phyloP scores from a whole-genome alignment of 2,797 vertebrate genomes.

The Spinus pinus region DNA sequence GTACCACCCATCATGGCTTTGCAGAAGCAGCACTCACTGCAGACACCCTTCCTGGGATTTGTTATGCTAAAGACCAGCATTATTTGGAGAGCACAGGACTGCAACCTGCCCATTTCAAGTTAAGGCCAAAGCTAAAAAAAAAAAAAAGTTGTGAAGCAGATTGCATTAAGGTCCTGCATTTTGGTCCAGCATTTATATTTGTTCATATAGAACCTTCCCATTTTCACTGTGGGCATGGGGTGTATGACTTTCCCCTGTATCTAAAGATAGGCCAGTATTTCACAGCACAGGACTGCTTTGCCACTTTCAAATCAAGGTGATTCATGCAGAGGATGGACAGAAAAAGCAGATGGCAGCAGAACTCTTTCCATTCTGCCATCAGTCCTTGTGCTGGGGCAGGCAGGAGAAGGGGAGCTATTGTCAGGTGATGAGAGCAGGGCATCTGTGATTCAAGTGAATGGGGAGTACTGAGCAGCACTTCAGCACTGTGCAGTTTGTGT shows the following conservation, averaged over 20 bases:
- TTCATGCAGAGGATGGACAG: rapidly evolving
- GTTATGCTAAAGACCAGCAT: not conserved
- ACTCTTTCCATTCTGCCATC: no score
- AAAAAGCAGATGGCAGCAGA: not conserved
- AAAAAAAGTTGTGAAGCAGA: not conserved
- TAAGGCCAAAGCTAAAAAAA: not conserved
- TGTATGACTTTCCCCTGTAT: rapidly evolving
- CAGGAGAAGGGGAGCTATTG: rapidly evolving
- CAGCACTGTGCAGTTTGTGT: not conserved
- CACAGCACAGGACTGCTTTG: not conserved
- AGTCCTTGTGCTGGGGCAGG: not conserved
- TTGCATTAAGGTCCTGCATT: not conserved
- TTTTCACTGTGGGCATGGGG: not conserved
- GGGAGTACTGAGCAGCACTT: not conserved
- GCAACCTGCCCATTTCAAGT: not conserved
- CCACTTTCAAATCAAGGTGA: not conserved
- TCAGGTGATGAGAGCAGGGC: rapidly evolving
- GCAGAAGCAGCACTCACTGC: not conserved
- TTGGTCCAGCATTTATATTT: rapidly evolving
- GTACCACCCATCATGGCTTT: rapidly evolving
- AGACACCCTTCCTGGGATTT: rapidly evolving
- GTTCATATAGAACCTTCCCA: not conserved
- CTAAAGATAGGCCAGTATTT: no score
- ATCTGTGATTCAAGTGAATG: not conserved
- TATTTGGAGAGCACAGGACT: not conserved